Base-by-base conservation (phyloP, 2,888 invertebrate genomes). In the Drosophila monieri region DNA sequence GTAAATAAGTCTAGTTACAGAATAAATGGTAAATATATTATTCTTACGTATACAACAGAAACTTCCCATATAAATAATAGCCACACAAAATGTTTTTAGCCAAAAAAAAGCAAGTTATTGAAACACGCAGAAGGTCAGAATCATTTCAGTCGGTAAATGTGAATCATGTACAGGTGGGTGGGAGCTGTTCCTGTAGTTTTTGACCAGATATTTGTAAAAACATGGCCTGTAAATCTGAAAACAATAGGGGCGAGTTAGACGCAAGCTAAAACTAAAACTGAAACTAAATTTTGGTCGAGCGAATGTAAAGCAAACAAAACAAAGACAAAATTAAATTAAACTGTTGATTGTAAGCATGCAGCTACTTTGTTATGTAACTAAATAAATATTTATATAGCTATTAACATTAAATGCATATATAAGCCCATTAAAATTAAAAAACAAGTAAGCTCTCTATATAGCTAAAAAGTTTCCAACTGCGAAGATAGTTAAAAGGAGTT, bases 321-420 rank as follows among this genome's bases (percentile, higher is more conserved):
- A 30, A 54, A 44, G 9, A 41, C 57, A 62, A 53, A 55, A 51
- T 39, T 51, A 60, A 51, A 59, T 70, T 30, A 52, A 71, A 65
- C 72, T 68, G 68, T 58, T 62, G 71, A 57, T 32, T 32, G 51
- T 64, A 73, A 72, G 66, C 49, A 70, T 41, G 73, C 66, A 64
- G 77, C 74, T 62, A 80, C 77, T 84, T 75, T 84, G 88, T 86
- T 83, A 80, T 83, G 83, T 71, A 72, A 81, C 74, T 85, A 85
- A 79, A 79, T 77, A 80, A 80, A 85, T 80, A 88, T 77, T 85
- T 72, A 80, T 70, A 77, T 73, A 83, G 73, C 71, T 59, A 83
- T 79, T 77, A 79, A 81, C 41, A 69, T 69, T 62, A 73, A 70
- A 66, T 66, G 76, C 46, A 43, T 53, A 70, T 32, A 65, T 44